These are phyloP conservation scores for Agonopterix subpropinquella DNA, from an alignment of 2,888 invertebrate genomes.

Conservation along the genomic window DNA sequence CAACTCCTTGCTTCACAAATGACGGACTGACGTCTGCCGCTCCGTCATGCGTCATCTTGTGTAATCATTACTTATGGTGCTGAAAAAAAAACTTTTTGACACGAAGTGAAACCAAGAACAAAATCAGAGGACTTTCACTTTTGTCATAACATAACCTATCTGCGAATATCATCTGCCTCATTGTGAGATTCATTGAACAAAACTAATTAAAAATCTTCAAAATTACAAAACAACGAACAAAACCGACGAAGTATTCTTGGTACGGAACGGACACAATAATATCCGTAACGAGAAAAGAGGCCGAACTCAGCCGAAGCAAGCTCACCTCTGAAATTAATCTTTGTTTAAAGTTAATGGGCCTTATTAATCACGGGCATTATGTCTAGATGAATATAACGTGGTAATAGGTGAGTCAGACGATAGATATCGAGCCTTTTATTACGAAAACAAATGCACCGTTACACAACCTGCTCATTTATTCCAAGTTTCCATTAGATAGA, in stretches of 20 bases:
- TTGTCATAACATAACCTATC: too few species aligned
- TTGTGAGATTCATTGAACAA: too few species aligned
- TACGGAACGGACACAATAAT: constrained; percentile 18
- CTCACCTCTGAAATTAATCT: constrained; percentile 56
- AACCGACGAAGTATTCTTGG: constrained; percentile 16
- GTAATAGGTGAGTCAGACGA: constrained; percentile 57
- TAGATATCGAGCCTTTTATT: constrained; percentile 54
- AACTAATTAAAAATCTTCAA: too few species aligned
- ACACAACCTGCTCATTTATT: constrained; percentile 34
- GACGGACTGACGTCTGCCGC: too few species aligned
- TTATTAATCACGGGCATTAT: constrained; percentile 67
- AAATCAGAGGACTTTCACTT: too few species aligned
- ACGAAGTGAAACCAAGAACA: too few species aligned
- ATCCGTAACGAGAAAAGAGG: constrained; percentile 20
- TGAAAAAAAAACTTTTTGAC: too few species aligned
- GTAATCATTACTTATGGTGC: too few species aligned
- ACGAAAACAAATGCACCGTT: constrained; percentile 64
- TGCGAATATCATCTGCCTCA: too few species aligned
- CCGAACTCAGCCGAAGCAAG: constrained; percentile 12
- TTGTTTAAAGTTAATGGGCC: constrained; percentile 67
- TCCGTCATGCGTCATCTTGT: too few species aligned
- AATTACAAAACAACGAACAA: too few species aligned
- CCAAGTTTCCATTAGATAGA: constrained; percentile 26
- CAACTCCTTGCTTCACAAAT: too few species aligned
- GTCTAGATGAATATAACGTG: constrained; percentile 60